Base-by-base conservation (phyloP, 2,113 vertebrate species). In the Corythornis madagascariensis region DNA sequence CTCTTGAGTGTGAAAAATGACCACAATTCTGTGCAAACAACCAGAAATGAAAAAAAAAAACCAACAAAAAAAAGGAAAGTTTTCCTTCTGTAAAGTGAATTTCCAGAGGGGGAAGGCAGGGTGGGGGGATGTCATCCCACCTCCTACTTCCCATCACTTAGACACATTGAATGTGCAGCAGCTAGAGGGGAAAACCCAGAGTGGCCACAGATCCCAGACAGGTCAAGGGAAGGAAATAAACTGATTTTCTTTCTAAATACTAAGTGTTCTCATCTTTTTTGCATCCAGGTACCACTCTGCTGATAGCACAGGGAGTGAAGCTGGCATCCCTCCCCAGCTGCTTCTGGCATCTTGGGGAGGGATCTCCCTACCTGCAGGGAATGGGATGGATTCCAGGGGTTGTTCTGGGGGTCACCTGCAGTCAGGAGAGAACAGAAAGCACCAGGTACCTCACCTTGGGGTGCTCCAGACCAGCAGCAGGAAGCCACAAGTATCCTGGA, bases 61-160 rank as follows among this genome's bases (percentile, higher is more conserved):
- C 10, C 38, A 38, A 38, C 38, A 38, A 22, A 9, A 4, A n/a
- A 92, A 77, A n/a, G 29, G 26, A 31, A 76, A 90, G n/a, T 43
- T 77, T 91, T 77, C 33, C 38, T 83, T 57, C 52, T 81, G 76
- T 60, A n/a, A 71, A 71, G 56, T 11, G 14, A 38, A 82, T 74
- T 57, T 88, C 79, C 17, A 0, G 64, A 38, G 47, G 11, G 93
- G 86, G 86, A 83, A 83, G 73, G 73, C 45, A 73, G 86, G 77
- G 77, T 2, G 4, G 88, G 80, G 52, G 87, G 94, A 75, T 86
- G 81, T 81, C 86, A 91, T 16, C 6, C 53, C 88, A 83, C 15
- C 90, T 95, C 92, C 90, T 93, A 83, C 77, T 90, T 83, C 61
- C 88, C 90, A 92, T 86, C 90, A 83, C 6, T 38, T 21, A 66